Conservation (phyloP, 2,888 invertebrate genomes). For the Erebia ligea region DNA sequence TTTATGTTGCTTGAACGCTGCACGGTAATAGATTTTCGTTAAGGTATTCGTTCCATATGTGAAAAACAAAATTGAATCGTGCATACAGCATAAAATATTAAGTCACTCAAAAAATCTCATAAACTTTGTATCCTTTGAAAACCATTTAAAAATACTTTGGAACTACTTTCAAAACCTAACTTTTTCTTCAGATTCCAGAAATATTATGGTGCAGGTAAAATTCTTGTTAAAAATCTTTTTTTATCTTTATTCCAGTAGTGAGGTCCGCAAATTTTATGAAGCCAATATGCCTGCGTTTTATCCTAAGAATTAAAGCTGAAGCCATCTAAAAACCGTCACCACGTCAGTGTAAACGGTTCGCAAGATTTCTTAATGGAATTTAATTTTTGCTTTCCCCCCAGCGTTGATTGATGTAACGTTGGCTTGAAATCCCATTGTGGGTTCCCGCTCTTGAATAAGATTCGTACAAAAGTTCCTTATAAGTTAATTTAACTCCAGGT, state of each 20-base stretch:
- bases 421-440: slow-evolving; percentile 42
- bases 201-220: no score
- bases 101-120: no score
- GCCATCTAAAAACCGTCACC: slow-evolving; percentile 18
- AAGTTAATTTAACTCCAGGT: slow-evolving; percentile 41
- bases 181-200: no score
- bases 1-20: no score
- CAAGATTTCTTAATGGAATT: slow-evolving; percentile 42
- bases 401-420: slow-evolving; percentile 43
- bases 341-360: slow-evolving; percentile 30
- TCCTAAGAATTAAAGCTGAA: neutral
- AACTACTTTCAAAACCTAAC: no score
- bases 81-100: no score
- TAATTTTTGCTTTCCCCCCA: slow-evolving; percentile 41
- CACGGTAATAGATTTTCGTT: no score
- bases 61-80: no score
- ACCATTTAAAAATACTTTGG: no score
- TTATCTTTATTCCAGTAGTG: slow-evolving; percentile 23
- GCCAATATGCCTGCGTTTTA: neutral
- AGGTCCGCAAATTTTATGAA: slow-evolving; percentile 18
- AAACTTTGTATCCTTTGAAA: no score
- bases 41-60: no score
- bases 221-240: no score
- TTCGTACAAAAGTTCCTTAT: slow-evolving; percentile 40
- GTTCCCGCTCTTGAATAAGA: slow-evolving; percentile 37